phyloP scores from a whole-genome alignment of 2,113 vertebrate species.

The human (Homo sapiens) region DNA sequence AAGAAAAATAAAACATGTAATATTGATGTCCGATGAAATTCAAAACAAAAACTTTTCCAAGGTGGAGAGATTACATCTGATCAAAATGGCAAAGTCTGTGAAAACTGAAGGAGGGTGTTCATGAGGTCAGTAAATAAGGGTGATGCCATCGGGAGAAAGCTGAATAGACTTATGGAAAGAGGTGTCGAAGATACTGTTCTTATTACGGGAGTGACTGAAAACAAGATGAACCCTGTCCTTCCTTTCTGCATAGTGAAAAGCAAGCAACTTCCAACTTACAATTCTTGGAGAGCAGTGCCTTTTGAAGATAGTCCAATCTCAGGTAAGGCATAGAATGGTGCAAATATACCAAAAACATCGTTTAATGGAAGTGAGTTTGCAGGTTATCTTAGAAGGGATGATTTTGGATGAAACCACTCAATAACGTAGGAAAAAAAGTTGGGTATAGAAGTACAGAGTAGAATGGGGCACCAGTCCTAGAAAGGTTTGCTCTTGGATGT shows the following conservation, averaged over 20 bases:
- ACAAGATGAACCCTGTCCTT: not conserved
- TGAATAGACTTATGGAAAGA: not conserved
- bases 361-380: not conserved
- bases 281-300: not conserved
- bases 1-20: not conserved
- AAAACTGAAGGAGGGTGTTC: not conserved
- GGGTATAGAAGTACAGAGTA: not conserved
- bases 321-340: not conserved
- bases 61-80: not conserved
- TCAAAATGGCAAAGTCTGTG: too few relatives aligned
- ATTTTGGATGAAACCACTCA: not conserved
- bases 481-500: not conserved
- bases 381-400: not conserved
- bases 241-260: not conserved
- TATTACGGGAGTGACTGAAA: not conserved
- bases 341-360: not conserved
- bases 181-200: not conserved
- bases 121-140: not conserved
- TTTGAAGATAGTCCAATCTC: not conserved
- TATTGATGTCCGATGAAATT: not conserved
- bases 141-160: not conserved
- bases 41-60: not conserved
- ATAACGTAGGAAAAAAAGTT: not conserved
- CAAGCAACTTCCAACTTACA: not conserved
- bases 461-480: rapidly evolving